Evolutionary conservation across 1,140 invertebrate genomes (phyloP).

Genomic region (Drosophila sechellia): DNA sequence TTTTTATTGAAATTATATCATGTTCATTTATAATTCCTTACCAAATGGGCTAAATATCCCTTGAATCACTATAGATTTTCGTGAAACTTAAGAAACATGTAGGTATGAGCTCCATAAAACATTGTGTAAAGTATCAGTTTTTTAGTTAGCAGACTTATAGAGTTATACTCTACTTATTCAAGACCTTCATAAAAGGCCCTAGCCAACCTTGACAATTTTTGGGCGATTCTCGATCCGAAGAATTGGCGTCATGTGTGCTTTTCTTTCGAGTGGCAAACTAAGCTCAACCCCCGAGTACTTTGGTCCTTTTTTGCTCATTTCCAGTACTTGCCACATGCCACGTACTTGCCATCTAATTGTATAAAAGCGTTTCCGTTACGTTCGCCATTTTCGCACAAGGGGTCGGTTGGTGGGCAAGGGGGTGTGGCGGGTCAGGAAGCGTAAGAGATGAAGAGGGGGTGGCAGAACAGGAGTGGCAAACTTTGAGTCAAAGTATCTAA

Average conservation of each 20-base stretch:
- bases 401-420: not conserved
- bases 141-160: not conserved
- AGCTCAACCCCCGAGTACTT: conserved; percentile 2
- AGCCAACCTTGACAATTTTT: not conserved
- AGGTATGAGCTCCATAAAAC: not conserved
- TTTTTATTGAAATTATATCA: too few relatives aligned
- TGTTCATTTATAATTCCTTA: too few relatives aligned
- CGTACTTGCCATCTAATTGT: conserved; percentile 76
- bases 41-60: not conserved
- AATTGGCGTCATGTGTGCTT: conserved; percentile 20
- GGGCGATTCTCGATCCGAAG: not conserved
- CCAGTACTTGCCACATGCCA: conserved; percentile 49
- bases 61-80: not conserved
- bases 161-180: not conserved
- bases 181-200: not conserved
- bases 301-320: conserved; percentile 21
- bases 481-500: conserved; percentile 80
- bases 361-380: conserved; percentile 82
- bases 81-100: not conserved
- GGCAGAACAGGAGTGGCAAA: conserved; percentile 32
- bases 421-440: not conserved
- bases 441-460: not conserved
- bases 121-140: not conserved
- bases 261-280: conserved; percentile 6
- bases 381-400: conserved; percentile 70